Percentiles rank a stretch among this genome's conserved stretches.
Conservation (phyloP, 2,888 invertebrate genomes). For the Dicyrtomina minuta region DNA sequence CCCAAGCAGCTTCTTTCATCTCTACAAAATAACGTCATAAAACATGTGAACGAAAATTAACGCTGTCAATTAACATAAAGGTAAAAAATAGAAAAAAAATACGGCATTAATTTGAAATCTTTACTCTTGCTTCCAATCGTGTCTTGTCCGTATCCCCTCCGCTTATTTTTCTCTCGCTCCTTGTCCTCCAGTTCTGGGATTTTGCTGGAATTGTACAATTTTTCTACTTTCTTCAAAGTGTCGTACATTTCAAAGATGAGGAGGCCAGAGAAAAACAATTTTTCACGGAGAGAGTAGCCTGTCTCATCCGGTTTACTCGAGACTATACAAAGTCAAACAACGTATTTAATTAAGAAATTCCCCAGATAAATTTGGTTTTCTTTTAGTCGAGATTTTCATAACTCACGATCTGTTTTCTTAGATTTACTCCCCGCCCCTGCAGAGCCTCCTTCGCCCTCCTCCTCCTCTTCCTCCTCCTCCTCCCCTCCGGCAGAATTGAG, state of each 20-base stretch:
- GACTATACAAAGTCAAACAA: not conserved
- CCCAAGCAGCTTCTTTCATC: constrained; percentile 44
- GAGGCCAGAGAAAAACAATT: constrained; percentile 47
- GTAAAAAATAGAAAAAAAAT: not conserved
- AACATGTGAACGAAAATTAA: no score
- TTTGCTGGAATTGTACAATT: constrained; percentile 35
- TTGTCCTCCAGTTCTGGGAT: constrained; percentile 39
- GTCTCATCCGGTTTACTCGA: constrained; percentile 10
- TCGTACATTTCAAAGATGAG: constrained; percentile 48
- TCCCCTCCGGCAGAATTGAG: not conserved
- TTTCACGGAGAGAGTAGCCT: constrained; percentile 33
- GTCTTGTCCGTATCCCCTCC: constrained; percentile 35
- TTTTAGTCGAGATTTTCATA: not conserved
- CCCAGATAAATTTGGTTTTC: not conserved
- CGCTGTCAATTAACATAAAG: not conserved
- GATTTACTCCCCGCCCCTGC: not conserved
- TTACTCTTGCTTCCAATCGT: no score
- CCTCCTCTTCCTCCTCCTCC: constrained; percentile 8
- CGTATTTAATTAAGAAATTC: no score
- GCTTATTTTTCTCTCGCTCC: constrained; percentile 3
- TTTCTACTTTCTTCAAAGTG: constrained; percentile 39
- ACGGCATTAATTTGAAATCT: no score
- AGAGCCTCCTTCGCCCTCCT: not conserved
- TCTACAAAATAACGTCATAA: constrained; percentile 35
- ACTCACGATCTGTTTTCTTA: not conserved